Evolutionary conservation across 2,888 invertebrate genomes (phyloP).

Genomic region (Chaetogeoica ovagalla): DNA sequence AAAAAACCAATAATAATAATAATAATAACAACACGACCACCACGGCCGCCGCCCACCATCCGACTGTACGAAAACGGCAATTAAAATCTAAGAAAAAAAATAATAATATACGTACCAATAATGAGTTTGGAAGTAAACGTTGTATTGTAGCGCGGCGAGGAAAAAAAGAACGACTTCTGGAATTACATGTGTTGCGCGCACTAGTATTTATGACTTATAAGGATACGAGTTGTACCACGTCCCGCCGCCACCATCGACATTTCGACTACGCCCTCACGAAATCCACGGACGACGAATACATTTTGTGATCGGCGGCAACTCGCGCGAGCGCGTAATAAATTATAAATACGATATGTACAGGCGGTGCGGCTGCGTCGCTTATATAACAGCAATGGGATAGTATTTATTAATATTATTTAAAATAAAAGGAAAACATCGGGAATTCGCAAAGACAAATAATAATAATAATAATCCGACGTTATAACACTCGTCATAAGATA

Average conservation of each 20-base stretch:
- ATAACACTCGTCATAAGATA: too few relatives aligned
- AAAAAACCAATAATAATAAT: constrained; percentile 32
- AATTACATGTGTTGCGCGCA: constrained; percentile 24
- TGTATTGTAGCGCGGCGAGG: background rate
- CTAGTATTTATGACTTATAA: background rate
- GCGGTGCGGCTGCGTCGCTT: background rate
- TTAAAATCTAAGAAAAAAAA: background rate
- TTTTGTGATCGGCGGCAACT: background rate
- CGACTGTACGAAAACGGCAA: too few relatives aligned
- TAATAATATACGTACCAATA: background rate
- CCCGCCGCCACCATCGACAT: background rate
- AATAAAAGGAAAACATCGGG: too few relatives aligned
- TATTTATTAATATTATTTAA: too few relatives aligned
- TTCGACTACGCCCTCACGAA: constrained; percentile 33
- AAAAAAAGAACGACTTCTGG: constrained; percentile 36
- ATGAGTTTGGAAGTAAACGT: background rate
- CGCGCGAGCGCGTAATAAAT: background rate
- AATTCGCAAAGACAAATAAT: too few relatives aligned
- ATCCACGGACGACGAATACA: background rate
- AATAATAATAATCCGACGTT: too few relatives aligned
- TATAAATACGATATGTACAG: background rate
- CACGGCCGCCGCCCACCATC: too few relatives aligned
- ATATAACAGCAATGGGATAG: background rate
- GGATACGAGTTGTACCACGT: background rate
- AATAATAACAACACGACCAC: background rate